Base-by-base conservation (phyloP, 1,140 invertebrate genomes). In the Calephelis nemesis region DNA sequence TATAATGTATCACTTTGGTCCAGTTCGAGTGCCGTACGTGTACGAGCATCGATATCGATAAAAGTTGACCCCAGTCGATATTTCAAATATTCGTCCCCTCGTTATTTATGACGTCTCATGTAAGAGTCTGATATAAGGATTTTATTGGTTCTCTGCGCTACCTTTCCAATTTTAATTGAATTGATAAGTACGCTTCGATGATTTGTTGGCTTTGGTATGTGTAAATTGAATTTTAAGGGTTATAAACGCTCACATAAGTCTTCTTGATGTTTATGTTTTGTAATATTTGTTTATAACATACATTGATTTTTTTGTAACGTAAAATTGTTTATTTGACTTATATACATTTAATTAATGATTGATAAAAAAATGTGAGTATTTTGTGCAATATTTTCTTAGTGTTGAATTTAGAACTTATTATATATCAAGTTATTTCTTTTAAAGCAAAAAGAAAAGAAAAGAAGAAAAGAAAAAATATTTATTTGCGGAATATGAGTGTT, bases 151-250 rank as follows among this genome's bases (percentile, higher is more conserved):
- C 71, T 71, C 74, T 77, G 74, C 74, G 70, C 75, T 80, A 81
- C 74, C 77, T 84, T 81, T 78, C 72, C 69, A 58, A 52, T 79
- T 87, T 85, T 87, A 87, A 87, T 87, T 85, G 82, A 82, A 87
- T 81, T 73, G 77, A 79, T 84, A 84, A 81, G 72, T 81, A 76
- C 71, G 70, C 81, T 78, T 74, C 73, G 71, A 73, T 79, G 84
- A 78, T 85, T 82, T 83, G 71, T 81, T 66, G 69, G 71, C 63
- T 74, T 62, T 58, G 15, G 52, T 58, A 58, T 39, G 52, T 58
- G 52, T 5, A 58, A 65, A 47, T 49, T 19, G 12, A 49, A 47
- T 49, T 65, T 65, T 65, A 65, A 49, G 63, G 63, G 52, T 30
- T 54, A 30, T 54, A 30, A 54, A 8, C 10, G 19, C 52, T 19